Evolutionary conservation across 2,888 invertebrate species (phyloP).

Genomic region (Ectobius pallidus): DNA sequence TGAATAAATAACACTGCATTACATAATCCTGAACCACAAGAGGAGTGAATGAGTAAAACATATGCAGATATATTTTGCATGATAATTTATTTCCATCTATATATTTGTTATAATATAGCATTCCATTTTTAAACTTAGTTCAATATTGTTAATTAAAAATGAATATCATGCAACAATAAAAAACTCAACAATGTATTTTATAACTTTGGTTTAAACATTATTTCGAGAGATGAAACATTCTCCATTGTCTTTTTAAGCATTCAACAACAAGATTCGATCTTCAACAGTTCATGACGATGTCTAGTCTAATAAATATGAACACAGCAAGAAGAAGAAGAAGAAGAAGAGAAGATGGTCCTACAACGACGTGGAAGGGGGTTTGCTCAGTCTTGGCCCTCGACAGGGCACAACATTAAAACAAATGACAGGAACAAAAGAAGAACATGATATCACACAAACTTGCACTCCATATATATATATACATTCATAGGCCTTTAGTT

Average conservation of each 20-base stretch:
- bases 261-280: constrained; percentile 23
- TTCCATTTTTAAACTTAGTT: constrained; percentile 8
- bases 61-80: too few species aligned
- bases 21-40: too few species aligned
- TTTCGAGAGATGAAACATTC: constrained; percentile 20
- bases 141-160: constrained; percentile 10
- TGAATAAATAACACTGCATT: too few species aligned
- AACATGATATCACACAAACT: too few species aligned
- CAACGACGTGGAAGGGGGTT: too few species aligned
- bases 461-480: too few species aligned
- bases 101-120: constrained; percentile 24
- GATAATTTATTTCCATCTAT: constrained; percentile 30
- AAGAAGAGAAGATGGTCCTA: too few species aligned
- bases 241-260: constrained; percentile 21
- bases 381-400: too few species aligned
- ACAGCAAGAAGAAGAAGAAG: background rate
- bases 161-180: constrained; percentile 28
- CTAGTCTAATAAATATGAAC: background rate
- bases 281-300: constrained; percentile 12
- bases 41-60: too few species aligned
- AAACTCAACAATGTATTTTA: constrained; percentile 29
- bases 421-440: too few species aligned
- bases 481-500: too few species aligned
- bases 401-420: background rate
- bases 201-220: constrained; percentile 28